phyloP scores from a whole-genome alignment of 2,797 vertebrate genomes.

The Sus cebifrons region DNA sequence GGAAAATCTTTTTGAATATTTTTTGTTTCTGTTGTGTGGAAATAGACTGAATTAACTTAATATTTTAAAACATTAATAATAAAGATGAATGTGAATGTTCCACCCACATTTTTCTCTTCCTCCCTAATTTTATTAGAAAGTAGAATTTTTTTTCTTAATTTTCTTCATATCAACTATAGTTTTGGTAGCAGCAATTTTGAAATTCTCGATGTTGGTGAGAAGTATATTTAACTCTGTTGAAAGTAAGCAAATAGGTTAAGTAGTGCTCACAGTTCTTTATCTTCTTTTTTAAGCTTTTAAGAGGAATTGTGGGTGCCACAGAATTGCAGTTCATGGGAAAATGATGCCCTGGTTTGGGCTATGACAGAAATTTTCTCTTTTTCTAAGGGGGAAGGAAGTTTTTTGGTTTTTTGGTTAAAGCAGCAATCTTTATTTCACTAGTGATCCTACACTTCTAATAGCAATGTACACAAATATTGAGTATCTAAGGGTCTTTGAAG shows the following conservation, averaged over 20 bases:
- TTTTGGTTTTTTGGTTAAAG: slow-evolving; percentile 40
- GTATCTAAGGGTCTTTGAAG: neutral
- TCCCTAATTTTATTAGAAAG: slow-evolving; percentile 64
- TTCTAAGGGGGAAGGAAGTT: neutral
- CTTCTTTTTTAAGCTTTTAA: slow-evolving; percentile 45
- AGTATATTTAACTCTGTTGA: slow-evolving; percentile 33
- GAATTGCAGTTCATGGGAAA: neutral
- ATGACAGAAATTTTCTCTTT: slow-evolving; percentile 29
- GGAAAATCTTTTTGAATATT: slow-evolving; percentile 31
- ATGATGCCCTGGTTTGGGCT: neutral
- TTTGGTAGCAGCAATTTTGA: slow-evolving; percentile 8
- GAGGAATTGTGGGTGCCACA: neutral
- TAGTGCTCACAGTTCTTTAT: neutral
- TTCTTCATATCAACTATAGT: neutral
- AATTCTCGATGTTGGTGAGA: slow-evolving; percentile 20
- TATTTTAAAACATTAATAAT: slow-evolving; percentile 59
- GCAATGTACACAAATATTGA: neutral
- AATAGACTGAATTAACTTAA: slow-evolving; percentile 22
- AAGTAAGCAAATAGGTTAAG: slow-evolving; percentile 46
- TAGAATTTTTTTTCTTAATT: slow-evolving; percentile 41
- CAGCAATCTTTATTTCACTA: slow-evolving; percentile 45
- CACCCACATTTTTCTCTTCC: slow-evolving; percentile 50
- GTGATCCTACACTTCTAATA: neutral
- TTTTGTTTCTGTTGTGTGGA: slow-evolving; percentile 41
- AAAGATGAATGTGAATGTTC: neutral